Evolutionary conservation across 2,888 invertebrate genomes (phyloP), one percentile per base, ranked within the genome.

Genomic region (Marronus borbonicus): DNA sequence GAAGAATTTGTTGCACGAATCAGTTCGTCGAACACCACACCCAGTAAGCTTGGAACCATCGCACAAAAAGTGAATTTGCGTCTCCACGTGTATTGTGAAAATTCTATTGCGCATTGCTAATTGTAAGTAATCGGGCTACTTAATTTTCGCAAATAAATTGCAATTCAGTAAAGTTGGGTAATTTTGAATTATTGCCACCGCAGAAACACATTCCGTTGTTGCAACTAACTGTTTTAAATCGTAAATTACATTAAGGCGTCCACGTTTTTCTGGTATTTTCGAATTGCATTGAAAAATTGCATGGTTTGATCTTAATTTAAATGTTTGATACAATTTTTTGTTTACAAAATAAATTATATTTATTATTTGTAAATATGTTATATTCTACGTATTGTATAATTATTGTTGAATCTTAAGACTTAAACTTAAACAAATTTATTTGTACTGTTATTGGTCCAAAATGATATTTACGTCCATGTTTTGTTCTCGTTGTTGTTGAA

Each of bases 121-220:
- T 24, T 2, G 24, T 24, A 50, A n/a, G n/a, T 17, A 55, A 55
- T n/a, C 3, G 3, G n/a, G 17, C 55, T 12, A 44, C n/a, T n/a
- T 55, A n/a, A 17, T 55, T 55, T n/a, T 55, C 55, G 55, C 55
- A 55, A 55, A 55, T 3, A 55, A 17, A 55, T 55, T 17, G 17
- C n/a, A 55, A 55, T 55, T 55, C 2, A 44, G 44, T 17, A 55
- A 55, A 12, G n/a, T 55, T 55, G 17, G 7, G n/a, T n/a, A 55
- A 55, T 55, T 17, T 17, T n/a, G n/a, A n/a, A 17, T 55, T 55
- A 14, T 17, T 7, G n/a, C n/a, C 17, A 55, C 17, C 17, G 14
- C 55, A 55, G 17, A 17, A 55, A 17, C 55, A n/a, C 14, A 55
- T 55, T 55, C n/a, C 2, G 55, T 55, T 17, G 14, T 17, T 3